A percentile compares a stretch with the other conserved stretches of the same genome.
Conservation (phyloP, 1,140 invertebrate genomes). For the Diabrotica undecimpunctata region DNA sequence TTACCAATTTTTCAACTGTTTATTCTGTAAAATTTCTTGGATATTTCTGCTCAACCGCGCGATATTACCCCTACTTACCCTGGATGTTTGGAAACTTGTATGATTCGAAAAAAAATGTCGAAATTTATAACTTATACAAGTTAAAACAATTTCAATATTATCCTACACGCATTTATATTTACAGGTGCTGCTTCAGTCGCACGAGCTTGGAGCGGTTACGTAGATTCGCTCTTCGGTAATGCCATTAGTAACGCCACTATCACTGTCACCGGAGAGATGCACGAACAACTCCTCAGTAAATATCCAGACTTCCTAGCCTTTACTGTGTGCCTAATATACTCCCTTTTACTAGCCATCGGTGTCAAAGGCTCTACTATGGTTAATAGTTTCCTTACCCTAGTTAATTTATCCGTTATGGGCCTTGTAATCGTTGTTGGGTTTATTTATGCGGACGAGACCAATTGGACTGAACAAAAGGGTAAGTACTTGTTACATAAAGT, state of each 20-base stretch:
- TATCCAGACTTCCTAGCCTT: slow-evolving; percentile 83
- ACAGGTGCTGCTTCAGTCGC: slow-evolving; percentile 83
- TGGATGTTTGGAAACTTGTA: no score
- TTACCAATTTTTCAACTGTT: no score
- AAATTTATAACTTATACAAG: no score
- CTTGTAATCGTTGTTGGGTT: slow-evolving; percentile 74
- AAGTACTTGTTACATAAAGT: not conserved
- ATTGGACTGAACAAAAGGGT: slow-evolving; percentile 69
- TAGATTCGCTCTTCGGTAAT: slow-evolving; percentile 78
- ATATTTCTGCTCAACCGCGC: no score
- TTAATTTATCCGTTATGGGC: slow-evolving; percentile 73
- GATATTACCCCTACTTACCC: no score
- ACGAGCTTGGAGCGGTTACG: slow-evolving; percentile 88
- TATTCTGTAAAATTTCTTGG: no score
- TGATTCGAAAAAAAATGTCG: no score
- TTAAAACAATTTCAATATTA: no score
- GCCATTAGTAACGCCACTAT: slow-evolving; percentile 78
- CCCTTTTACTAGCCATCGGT: slow-evolving; percentile 69
- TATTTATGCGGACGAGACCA: slow-evolving; percentile 72
- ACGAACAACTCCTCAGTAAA: slow-evolving; percentile 65
- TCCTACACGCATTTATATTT: slow-evolving; percentile 9
- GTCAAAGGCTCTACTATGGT: slow-evolving; percentile 84
- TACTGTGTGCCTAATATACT: slow-evolving; percentile 68
- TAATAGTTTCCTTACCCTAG: slow-evolving; percentile 74
- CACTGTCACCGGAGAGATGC: slow-evolving; percentile 65